Evolutionary conservation across 2,888 invertebrate genomes (phyloP), one percentile per base, ranked within the genome.

Genomic region (Cecidostiba fungosa): DNA sequence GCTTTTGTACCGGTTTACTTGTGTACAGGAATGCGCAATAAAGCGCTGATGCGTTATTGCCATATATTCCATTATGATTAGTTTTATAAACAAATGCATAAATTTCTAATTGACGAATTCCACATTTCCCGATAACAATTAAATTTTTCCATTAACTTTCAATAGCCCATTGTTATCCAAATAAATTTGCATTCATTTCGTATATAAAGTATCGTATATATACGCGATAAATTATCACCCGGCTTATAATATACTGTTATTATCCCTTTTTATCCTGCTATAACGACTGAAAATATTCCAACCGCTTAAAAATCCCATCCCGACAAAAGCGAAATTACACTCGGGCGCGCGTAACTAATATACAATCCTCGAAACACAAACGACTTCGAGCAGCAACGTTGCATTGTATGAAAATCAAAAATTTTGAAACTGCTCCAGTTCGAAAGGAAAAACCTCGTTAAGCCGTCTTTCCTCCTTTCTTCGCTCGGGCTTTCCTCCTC

Each of bases 91-190:
- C 23, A 66, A 66, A 26, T 26, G 66, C 29, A 29, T 26, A 66
- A 66, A 14, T 26, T 26, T 26, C 29, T 26, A 66, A 16, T n/a
- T 12, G 6, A 16, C 5, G 5, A 69, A 26, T 50, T 54, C 8
- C 36, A 50, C 16, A 5, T 70, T 47, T 50, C 12, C n/a, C 19
- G 8, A 59, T n/a, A 29, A 54, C 54, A 47, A 80, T 54, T n/a
- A 36, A 54, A 80, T 54, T 80, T 80, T 80, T 72, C 29, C 39
- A 36, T 32, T 72, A 36, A 19, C 50, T 19, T 3, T 72, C 36
- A 80, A 80, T 80, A 54, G 79, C 79, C 79, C 50, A 79, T 79
- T 79, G 79, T 79, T 70, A 70, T 0, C 32, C 26, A 79, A 23
- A 72, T 79, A 66, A 29, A 78, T 79, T 79, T 72, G 62, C 62